Percentiles rank a stretch among this genome's conserved stretches.
phyloP scores from a whole-genome alignment of 1,140 invertebrate species.

The Battus philenor region DNA sequence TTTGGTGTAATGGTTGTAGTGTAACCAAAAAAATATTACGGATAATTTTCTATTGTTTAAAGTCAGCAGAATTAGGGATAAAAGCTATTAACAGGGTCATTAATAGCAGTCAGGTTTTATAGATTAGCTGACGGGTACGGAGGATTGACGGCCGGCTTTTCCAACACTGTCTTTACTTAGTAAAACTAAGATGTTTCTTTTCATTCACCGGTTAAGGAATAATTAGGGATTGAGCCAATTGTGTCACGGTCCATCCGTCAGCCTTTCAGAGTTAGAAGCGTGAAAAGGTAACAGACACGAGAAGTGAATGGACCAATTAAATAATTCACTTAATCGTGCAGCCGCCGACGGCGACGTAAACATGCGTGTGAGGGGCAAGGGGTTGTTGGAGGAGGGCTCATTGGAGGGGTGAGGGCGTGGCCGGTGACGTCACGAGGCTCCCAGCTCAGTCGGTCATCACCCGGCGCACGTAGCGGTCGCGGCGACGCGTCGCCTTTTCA shows the following conservation, averaged over 20 bases:
- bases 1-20: too few relatives aligned
- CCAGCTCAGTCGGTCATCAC: slow-evolving; percentile 59
- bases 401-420: slow-evolving; percentile 63
- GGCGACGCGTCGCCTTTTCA: slow-evolving; percentile 55
- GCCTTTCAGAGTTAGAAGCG: slow-evolving; percentile 60
- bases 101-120: too few relatives aligned
- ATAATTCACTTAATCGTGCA: slow-evolving; percentile 71
- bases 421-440: slow-evolving; percentile 54
- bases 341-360: slow-evolving; percentile 67
- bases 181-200: slow-evolving; percentile 20
- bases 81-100: too few relatives aligned
- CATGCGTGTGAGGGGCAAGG: slow-evolving; percentile 54
- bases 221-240: slow-evolving; percentile 55
- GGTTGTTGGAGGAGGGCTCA: slow-evolving; percentile 30
- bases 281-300: slow-evolving; percentile 65
- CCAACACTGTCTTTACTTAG: too few relatives aligned
- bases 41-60: too few relatives aligned
- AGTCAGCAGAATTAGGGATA: too few relatives aligned
- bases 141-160: too few relatives aligned
- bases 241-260: slow-evolving; percentile 51
- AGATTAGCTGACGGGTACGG: too few relatives aligned
- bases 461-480: slow-evolving; percentile 57
- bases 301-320: slow-evolving; percentile 72
- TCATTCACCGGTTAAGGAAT: slow-evolving; percentile 38
- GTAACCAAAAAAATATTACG: too few relatives aligned